phyloP scores from a whole-genome alignment of 1,140 invertebrate species.

The Panagrolaimus sp. region DNA sequence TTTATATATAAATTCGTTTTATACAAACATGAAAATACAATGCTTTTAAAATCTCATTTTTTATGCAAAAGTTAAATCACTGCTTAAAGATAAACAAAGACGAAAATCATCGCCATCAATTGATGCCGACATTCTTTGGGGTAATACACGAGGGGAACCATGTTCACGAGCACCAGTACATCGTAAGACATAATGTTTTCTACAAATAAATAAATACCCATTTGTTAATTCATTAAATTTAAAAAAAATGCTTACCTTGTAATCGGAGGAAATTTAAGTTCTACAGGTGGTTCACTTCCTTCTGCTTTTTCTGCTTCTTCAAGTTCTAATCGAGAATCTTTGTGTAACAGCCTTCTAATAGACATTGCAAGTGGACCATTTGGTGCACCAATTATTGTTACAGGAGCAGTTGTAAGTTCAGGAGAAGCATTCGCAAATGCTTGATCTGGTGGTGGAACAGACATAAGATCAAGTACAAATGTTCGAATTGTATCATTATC shows the following conservation, averaged over 20 bases:
- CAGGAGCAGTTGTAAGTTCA: neutral
- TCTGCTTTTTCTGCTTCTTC: neutral
- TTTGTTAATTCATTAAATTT: too few species aligned
- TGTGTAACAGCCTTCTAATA: conserved; percentile 2
- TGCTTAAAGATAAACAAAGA: too few species aligned
- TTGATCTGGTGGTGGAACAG: neutral
- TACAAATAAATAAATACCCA: too few species aligned
- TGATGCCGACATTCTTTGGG: too few species aligned
- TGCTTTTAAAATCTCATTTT: too few species aligned
- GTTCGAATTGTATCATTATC: neutral
- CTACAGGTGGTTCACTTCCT: neutral
- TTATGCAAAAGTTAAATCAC: too few species aligned
- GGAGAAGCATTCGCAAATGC: conserved; percentile 11
- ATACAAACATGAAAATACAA: too few species aligned
- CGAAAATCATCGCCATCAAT: too few species aligned
- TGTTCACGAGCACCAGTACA: too few species aligned
- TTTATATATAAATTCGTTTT: too few species aligned
- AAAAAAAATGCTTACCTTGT: neutral
- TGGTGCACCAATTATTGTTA: conserved; percentile 3
- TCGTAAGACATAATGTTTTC: too few species aligned
- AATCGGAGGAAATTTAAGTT: conserved; percentile 8
- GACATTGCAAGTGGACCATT: conserved; percentile 15
- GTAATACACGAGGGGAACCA: too few species aligned
- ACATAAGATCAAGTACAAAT: conserved; percentile 9
- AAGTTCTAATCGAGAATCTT: conserved; percentile 9